Evolutionary conservation across 2,113 vertebrate genomes (phyloP).

Genomic region (Pachycephala philippinensis): DNA sequence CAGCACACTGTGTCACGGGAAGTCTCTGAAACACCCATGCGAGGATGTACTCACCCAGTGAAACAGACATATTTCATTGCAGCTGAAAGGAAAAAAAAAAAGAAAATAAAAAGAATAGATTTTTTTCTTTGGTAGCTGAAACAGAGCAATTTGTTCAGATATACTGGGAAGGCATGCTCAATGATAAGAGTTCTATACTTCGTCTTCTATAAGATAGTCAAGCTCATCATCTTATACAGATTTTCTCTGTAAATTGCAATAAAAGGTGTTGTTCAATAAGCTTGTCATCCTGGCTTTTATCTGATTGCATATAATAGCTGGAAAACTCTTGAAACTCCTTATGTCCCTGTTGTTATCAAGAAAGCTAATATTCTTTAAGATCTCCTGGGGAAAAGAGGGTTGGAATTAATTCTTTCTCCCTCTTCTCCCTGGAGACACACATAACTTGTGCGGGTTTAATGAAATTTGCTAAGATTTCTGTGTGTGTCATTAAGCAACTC

Average conservation of each 20-base stretch:
- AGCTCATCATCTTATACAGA: background rate
- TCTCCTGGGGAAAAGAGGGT: background rate
- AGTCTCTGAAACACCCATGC: slow-evolving; percentile 3
- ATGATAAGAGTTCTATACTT: background rate
- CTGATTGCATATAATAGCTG: background rate
- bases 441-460: background rate
- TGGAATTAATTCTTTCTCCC: background rate
- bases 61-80: background rate
- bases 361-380: background rate
- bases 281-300: background rate
- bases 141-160: background rate
- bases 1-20: slow-evolving; percentile 51
- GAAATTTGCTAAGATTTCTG: slow-evolving; percentile 32
- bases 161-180: background rate
- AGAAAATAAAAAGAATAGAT: background rate
- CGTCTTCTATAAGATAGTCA: background rate
- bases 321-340: background rate
- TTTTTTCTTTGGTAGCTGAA: background rate
- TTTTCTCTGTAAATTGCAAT: background rate
- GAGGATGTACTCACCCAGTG: slow-evolving; percentile 16
- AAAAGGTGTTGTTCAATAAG: background rate
- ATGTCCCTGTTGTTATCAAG: background rate
- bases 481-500: background rate
- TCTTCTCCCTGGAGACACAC: background rate
- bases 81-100: background rate